Conservation (phyloP, 2,888 invertebrate genomes). For the Tryphoninae sp. region DNA sequence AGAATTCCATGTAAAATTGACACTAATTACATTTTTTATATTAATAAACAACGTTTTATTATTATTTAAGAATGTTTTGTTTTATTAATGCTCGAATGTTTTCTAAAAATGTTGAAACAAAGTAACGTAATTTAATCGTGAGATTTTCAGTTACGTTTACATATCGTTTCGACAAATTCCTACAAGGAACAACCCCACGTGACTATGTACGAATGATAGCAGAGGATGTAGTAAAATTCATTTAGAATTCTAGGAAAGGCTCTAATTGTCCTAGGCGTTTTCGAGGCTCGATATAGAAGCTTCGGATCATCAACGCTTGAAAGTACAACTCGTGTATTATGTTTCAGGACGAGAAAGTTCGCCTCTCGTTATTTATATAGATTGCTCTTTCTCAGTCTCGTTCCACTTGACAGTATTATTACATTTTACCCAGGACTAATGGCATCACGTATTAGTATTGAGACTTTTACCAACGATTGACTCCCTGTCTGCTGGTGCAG, state of each 20-base stretch:
- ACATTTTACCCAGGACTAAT: conserved; percentile 26
- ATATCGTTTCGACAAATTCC: no score
- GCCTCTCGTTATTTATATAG: neutral
- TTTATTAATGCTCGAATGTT: no score
- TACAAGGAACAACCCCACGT: neutral
- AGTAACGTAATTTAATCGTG: no score
- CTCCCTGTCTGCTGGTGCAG: conserved; percentile 46
- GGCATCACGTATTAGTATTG: conserved; percentile 56
- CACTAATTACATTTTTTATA: neutral
- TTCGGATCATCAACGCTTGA: conserved; percentile 43
- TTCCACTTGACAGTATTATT: conserved; percentile 41
- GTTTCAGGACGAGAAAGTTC: conserved; percentile 15
- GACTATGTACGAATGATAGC: neutral
- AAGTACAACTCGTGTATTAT: conserved; percentile 26
- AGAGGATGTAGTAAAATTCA: conserved; percentile 6
- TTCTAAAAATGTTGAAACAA: no score
- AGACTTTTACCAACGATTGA: conserved; percentile 60
- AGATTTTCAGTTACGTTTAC: no score
- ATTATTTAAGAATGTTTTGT: neutral
- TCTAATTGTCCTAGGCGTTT: conserved; percentile 32
- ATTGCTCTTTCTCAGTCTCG: neutral
- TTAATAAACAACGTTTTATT: neutral
- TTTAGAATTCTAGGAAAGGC: conserved; percentile 24
- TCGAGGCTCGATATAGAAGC: neutral
- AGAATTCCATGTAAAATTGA: conserved; percentile 6